Base-by-base conservation (phyloP, 1,140 invertebrate genomes). In the Dendrolimus kikuchii region DNA sequence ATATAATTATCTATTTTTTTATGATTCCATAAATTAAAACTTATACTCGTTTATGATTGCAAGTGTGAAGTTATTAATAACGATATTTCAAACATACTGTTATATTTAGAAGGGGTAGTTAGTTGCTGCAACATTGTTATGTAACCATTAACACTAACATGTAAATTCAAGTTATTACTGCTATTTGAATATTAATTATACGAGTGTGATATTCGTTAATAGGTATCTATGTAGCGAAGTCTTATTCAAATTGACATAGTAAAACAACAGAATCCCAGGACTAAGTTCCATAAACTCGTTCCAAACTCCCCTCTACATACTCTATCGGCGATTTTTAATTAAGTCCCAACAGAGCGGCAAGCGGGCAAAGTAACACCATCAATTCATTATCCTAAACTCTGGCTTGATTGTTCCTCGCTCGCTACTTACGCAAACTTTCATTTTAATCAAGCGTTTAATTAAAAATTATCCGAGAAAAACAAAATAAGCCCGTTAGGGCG, bases 361-460 rank as follows among this genome's bases (percentile, higher is more conserved):
- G 71, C 77, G 77, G 75, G 77, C 77, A 70, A 81, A 81, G 82
- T 81, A 86, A 86, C 83, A 86, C 83, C 83, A 86, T 86, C 81
- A 86, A 86, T 86, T 86, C 81, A 86, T 84, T 86, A 86, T 82
- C 82, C 82, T 86, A 86, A 86, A 85, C 83, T 86, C 81, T 66
- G 73, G 73, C 75, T 77, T 78, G 78, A 86, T 85, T 86, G 81
- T 84, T 86, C 77, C 78, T 79, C 81, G 82, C 72, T 80, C 77
- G 81, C 78, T 85, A 86, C 83, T 86, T 86, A 86, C 80, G 78
- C 81, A 85, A 86, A 86, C 83, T 86, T 85, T 86, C 83, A 86
- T 86, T 86, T 86, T 86, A 86, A 86, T 86, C 83, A 86, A 85
- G 80, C 83, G 80, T 86, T 86, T 86, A 86, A 86, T 86, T 86